Conservation (phyloP, 1,140 invertebrate genomes). For the Alviniconcha marisindica region DNA sequence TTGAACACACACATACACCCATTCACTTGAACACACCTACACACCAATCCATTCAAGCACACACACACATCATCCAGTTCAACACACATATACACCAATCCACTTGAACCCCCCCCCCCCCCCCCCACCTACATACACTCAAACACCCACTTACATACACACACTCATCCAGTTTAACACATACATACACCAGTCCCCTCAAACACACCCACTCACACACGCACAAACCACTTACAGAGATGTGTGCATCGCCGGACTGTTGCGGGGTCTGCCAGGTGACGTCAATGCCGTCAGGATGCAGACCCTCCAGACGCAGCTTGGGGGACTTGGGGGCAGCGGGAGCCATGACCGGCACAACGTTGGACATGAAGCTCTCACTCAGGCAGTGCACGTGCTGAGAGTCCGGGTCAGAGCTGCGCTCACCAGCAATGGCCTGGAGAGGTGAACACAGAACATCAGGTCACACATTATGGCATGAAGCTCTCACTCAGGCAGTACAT, state of each 20-base stretch:
- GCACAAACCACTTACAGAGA: conserved; percentile 65
- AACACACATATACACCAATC: not conserved
- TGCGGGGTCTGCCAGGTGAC: conserved; percentile 74
- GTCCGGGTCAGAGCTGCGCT: conserved; percentile 61
- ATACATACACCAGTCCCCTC: not conserved
- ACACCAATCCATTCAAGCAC: not conserved
- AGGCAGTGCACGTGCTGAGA: conserved; percentile 70
- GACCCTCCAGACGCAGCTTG: conserved; percentile 70
- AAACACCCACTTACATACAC: not conserved
- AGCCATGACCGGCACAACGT: conserved; percentile 70
- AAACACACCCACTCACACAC: not conserved
- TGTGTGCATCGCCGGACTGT: conserved; percentile 73
- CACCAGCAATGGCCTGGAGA: conserved; percentile 67
- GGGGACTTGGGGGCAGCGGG: conserved; percentile 74
- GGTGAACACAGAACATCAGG: too few relatives aligned
- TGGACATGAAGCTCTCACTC: conserved; percentile 72
- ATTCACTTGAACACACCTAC: not conserved
- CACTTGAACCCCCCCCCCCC: too few relatives aligned
- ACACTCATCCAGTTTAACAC: not conserved
- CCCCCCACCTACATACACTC: not conserved
- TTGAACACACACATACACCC: not conserved
- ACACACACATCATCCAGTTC: too few relatives aligned
- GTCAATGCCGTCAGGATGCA: conserved; percentile 73
- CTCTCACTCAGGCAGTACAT: conserved; percentile 71
- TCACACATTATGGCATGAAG: too few relatives aligned